Evolutionary conservation across 23 tunicate genomes (phyloP).

Genomic region (Phallusia fumigata): DNA sequence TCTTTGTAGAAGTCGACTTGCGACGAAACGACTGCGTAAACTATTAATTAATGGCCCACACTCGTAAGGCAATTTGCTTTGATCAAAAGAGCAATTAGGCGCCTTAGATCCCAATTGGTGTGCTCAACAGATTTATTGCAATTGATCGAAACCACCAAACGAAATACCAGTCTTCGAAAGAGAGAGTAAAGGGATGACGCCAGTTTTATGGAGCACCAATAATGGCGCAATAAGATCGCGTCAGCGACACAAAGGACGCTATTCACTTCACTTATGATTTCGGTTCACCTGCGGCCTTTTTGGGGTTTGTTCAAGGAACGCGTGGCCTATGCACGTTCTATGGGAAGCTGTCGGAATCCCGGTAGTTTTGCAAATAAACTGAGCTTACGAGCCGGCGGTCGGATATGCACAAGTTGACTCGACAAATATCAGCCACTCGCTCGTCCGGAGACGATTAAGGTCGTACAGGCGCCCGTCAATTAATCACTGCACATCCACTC

Average conservation of each 20-base stretch:
- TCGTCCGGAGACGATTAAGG: not conserved
- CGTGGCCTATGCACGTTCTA: not conserved
- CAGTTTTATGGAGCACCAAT: slow-evolving; percentile 8
- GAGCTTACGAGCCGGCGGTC: slow-evolving; percentile 1
- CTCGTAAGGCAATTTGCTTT: too few species aligned
- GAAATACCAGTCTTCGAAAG: not conserved
- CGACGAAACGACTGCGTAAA: too few species aligned
- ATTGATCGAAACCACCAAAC: too few species aligned
- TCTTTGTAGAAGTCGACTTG: too few species aligned
- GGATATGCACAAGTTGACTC: slow-evolving; percentile 10
- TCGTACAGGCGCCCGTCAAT: not conserved
- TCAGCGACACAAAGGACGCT: not conserved
- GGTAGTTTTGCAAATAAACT: slow-evolving; percentile 7
- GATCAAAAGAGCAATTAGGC: too few species aligned
- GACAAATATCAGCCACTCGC: not conserved
- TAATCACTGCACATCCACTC: slow-evolving; percentile 4
- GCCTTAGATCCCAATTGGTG: too few species aligned
- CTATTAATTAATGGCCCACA: too few species aligned
- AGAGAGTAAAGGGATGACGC: not conserved
- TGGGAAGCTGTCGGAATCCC: not conserved
- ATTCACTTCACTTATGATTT: not conserved
- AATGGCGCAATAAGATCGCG: not conserved
- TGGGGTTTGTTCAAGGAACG: not conserved
- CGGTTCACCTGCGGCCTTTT: not conserved
- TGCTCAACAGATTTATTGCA: too few species aligned